Conservation (phyloP, 2,113 vertebrate species). For the Azemiops feae region DNA sequence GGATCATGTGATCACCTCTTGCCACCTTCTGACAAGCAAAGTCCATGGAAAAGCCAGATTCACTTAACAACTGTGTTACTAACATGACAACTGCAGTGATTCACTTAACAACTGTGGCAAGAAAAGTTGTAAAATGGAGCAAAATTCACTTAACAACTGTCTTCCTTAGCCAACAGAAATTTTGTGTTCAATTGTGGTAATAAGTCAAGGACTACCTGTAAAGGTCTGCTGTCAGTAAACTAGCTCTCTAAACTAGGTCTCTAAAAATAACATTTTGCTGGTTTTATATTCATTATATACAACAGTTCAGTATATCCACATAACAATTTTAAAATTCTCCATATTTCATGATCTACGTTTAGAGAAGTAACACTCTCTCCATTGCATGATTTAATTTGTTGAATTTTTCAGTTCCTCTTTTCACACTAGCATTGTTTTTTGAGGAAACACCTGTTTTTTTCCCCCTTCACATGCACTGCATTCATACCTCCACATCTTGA, state of each 20-base stretch:
- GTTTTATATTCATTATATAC: background rate
- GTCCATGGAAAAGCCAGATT: background rate
- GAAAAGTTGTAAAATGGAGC: background rate
- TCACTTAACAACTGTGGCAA: background rate
- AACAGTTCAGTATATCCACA: background rate
- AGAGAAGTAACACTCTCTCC: background rate
- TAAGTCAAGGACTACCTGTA: background rate
- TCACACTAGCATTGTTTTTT: accelerated
- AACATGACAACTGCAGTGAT: background rate
- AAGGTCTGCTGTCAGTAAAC: background rate
- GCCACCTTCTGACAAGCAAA: background rate
- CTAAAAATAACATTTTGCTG: background rate
- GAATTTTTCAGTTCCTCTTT: background rate
- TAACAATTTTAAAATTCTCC: background rate
- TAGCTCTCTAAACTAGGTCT: background rate
- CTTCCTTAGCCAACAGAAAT: no score
- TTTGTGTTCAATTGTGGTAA: background rate
- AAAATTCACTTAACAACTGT: background rate
- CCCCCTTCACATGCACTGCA: accelerated
- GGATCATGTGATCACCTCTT: background rate
- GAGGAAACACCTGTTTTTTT: background rate
- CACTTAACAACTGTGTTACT: background rate
- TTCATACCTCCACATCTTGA: constrained; percentile 90
- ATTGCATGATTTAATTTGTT: background rate
- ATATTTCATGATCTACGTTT: background rate